Base-by-base conservation (phyloP, 2,797 vertebrate species). In the Gallinago nigripennis region DNA sequence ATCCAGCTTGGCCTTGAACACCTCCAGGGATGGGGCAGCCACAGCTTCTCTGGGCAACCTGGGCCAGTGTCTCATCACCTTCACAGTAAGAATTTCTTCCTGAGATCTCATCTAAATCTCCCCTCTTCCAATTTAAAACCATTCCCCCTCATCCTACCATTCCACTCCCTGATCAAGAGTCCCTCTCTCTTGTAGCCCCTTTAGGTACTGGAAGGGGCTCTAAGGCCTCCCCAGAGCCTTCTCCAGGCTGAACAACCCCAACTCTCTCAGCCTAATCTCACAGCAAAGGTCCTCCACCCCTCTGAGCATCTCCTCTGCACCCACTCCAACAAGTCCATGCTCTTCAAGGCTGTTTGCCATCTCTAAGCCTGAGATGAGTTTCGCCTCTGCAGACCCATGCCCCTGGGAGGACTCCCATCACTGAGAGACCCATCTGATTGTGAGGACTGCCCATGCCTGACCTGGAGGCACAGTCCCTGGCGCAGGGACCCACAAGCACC, bases 361-460 rank as follows among this genome's bases (percentile, higher is more conserved):
- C 58, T 2, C 0, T 58, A 12, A 65, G 53, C 45, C 45, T 39
- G 69, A 20, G 24, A 33, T 12, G 30, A 61, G 53, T 33, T 58
- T 58, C 60, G 46, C 37, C 30, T 5, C 11, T 5, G 53, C 51
- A 27, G 37, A 65, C 9, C 37, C 50, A 1, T 12, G 43, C 9
- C 16, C 37, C 31, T 25, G 45, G 5, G 33, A 20, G 6, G 30
- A 39, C 25, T 60, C 53, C 21, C 4, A 6, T 39, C 31, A 14
- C 5, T 3, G 2, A 60, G 60, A 58, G 66, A 9, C 31, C 53
- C 71, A 16, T 5, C 30, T 9, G 58, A 6, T 8, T 0, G 7
- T 1, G 4, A 30, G 45, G 45, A 16, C 1, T 21, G 56, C 7
- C 23, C 2, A 0, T 23, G 45, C 11, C 53, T 16, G 8, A 39